These are phyloP conservation scores for Macrotus californicus DNA, from an alignment of 2,113 vertebrate species.

Conservation along the genomic window DNA sequence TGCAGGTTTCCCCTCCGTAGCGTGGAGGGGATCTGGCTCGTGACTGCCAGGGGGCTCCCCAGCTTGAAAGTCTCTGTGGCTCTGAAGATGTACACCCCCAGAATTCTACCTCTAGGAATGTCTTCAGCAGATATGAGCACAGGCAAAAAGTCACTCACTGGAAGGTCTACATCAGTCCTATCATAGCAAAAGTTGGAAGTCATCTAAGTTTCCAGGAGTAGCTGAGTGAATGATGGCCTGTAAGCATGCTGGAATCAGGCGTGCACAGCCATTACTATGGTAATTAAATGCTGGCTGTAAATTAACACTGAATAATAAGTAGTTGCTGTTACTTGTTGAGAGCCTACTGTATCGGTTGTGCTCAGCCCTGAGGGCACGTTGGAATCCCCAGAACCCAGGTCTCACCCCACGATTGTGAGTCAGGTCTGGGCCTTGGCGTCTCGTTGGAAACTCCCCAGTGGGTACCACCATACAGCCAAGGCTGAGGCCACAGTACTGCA, in stretches of 20 bases:
- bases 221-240: background rate
- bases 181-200: background rate
- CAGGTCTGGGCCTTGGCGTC: background rate
- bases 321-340: background rate
- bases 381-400: background rate
- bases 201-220: background rate
- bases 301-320: background rate
- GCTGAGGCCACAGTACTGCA: accelerated
- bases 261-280: background rate
- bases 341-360: background rate
- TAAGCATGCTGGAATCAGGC: background rate
- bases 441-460: background rate
- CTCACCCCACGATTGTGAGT: accelerated
- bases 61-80: background rate
- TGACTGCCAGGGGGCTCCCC: background rate
- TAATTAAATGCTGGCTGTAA: background rate
- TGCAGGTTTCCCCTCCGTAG: no score
- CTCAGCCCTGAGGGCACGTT: background rate
- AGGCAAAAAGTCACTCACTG: background rate
- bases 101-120: background rate
- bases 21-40: no score
- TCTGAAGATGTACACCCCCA: background rate
- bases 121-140: background rate
- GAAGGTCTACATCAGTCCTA: background rate
- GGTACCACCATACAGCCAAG: accelerated